These are phyloP conservation scores for Hypsopygia costalis DNA, from an alignment of 2,888 invertebrate species.

Conservation along the genomic window DNA sequence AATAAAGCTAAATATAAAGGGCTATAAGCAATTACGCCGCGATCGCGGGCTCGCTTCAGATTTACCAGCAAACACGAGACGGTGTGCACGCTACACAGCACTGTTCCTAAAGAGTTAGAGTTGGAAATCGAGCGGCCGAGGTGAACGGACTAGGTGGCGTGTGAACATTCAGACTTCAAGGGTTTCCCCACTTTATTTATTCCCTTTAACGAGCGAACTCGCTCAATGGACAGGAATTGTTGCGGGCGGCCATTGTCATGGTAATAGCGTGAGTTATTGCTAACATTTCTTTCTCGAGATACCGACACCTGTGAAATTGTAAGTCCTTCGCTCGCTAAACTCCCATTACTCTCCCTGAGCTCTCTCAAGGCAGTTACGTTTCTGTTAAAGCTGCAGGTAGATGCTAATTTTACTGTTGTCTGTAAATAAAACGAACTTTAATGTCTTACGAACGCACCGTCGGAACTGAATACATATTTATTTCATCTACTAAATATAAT, in stretches of 20 bases:
- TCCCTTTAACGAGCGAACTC: constrained; percentile 32
- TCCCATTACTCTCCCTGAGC: constrained; percentile 10
- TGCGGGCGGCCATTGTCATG: constrained; percentile 28
- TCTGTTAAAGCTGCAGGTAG: not conserved
- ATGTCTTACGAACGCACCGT: no score
- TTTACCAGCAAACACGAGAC: constrained; percentile 7
- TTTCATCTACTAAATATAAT: no score
- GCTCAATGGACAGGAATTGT: constrained; percentile 22
- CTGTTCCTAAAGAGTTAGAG: not conserved
- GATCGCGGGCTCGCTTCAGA: constrained; percentile 23
- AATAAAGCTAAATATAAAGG: constrained; percentile 32
- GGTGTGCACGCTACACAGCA: not conserved
- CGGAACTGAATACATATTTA: no score
- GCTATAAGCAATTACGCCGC: constrained; percentile 34
- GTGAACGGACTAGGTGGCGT: constrained; percentile 1
- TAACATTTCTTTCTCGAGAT: constrained; percentile 17
- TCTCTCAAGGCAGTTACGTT: not conserved
- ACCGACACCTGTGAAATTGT: constrained; percentile 20
- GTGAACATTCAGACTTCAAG: constrained; percentile 28
- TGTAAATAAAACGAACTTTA: no score
- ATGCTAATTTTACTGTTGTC: not conserved
- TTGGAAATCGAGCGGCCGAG: not conserved
- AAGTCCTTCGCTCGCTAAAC: constrained; percentile 14
- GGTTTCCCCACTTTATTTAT: constrained; percentile 31
- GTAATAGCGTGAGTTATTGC: constrained; percentile 26